Conservation (phyloP, 2,113 vertebrate species). For the Eublepharis macularius region DNA sequence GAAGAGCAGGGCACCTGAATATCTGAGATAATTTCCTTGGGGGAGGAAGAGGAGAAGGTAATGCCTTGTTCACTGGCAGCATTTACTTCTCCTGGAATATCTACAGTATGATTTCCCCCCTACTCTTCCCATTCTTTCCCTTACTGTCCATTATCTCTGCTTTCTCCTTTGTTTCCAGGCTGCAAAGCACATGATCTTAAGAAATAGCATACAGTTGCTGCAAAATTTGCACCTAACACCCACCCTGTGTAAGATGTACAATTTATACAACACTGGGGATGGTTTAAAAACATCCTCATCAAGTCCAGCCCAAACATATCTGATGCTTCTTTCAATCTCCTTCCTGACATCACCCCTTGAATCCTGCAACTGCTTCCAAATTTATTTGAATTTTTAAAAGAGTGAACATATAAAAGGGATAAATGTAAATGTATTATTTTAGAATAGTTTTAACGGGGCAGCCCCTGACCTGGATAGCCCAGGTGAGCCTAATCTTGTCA, state of each 20-base stretch:
- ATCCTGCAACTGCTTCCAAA: neutral
- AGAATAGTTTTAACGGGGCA: no score
- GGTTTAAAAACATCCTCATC: no score
- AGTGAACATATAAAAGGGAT: neutral
- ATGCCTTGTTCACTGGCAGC: neutral
- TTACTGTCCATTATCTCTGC: neutral
- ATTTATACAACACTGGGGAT: neutral
- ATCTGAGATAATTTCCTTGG: conserved; percentile 6
- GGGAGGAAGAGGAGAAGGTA: neutral
- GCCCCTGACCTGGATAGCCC: no score
- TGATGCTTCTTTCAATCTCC: neutral
- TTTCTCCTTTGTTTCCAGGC: neutral
- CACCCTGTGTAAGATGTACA: no score
- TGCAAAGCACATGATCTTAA: neutral
- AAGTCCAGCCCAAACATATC: neutral
- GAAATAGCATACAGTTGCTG: neutral
- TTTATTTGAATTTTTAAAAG: neutral
- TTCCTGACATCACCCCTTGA: neutral
- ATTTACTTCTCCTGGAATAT: neutral
- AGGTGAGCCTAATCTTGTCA: no score
- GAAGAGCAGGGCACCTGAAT: conserved; percentile 1
- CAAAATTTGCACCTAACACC: no score
- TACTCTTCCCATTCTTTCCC: neutral
- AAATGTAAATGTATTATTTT: neutral
- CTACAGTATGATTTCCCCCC: neutral